Conservation (phyloP, 2,888 invertebrate genomes). For the Rhogogaster chlorosoma region DNA sequence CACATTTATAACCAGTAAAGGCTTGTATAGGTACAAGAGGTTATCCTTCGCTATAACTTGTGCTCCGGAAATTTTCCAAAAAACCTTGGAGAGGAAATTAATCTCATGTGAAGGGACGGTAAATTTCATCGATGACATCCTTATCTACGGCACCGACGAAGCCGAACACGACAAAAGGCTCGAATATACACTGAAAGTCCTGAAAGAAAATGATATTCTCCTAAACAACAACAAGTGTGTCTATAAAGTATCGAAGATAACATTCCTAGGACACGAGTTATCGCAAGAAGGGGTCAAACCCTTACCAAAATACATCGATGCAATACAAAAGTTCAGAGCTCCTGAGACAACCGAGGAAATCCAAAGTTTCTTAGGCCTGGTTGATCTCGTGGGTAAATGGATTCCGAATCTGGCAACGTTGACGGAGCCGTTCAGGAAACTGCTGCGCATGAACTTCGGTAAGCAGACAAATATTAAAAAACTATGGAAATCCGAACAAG, state of each 20-base stretch:
- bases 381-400: slow-evolving; percentile 65
- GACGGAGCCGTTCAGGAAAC: slow-evolving; percentile 27
- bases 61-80: slow-evolving; percentile 76
- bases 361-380: slow-evolving; percentile 64
- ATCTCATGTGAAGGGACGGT: slow-evolving; percentile 67
- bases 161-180: slow-evolving; percentile 67
- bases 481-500: slow-evolving; percentile 61
- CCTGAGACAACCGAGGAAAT: slow-evolving; percentile 62
- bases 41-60: slow-evolving; percentile 72
- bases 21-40: slow-evolving; percentile 70
- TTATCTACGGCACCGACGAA: slow-evolving; percentile 65
- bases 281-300: slow-evolving; percentile 41
- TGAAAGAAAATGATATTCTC: slow-evolving; percentile 57
- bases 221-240: slow-evolving; percentile 65
- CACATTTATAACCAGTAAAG: too few species aligned
- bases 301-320: neutral
- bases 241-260: slow-evolving; percentile 58
- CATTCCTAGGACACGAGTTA: slow-evolving; percentile 67
- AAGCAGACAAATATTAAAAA: slow-evolving; percentile 57
- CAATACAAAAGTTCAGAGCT: neutral
- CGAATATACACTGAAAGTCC: slow-evolving; percentile 57
- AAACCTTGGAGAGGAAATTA: slow-evolving; percentile 66
- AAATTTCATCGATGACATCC: slow-evolving; percentile 74
- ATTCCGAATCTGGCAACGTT: slow-evolving; percentile 65
- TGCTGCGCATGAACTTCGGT: slow-evolving; percentile 34